Evolutionary conservation across 2,888 invertebrate genomes (phyloP), one percentile per base, ranked within the genome.

Genomic region (Acheta domesticus): DNA sequence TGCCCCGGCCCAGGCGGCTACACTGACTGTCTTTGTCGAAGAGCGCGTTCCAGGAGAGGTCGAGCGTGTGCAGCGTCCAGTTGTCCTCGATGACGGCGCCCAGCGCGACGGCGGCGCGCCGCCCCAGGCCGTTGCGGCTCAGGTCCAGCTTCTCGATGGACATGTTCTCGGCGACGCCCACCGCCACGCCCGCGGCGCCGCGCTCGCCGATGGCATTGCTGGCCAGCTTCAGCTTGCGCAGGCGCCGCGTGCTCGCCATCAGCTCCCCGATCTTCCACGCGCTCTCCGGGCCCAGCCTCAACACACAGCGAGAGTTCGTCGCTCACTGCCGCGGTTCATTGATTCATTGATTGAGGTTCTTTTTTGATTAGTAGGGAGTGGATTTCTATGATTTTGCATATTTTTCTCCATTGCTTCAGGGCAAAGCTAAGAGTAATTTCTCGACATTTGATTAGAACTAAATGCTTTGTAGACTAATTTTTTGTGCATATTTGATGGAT

Each of bases 131-230:
- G 48, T 79, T 79, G 36, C 76, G 76, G 23, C 79, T 79, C n/a
- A 79, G 49, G 50, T 76, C 50, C n/a, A 79, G 76, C 49, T 62
- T 50, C 76, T 49, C 73, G 49, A 79, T 76, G 21, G 79, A 49
- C 20, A 20, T 76, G 62, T 79, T 79, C n/a, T 49, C 49, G 12
- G n/a, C 20, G n/a, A 79, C 1, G 8, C 50, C 79, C 19, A 19
- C 14, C 11, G 23, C 50, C 49, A 79, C 23, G 36, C 19, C 79
- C 20, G 49, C 62, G 48, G 76, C 73, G n/a, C 76, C 79, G 21
- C 76, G 76, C 14, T 79, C 79, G 16, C 76, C 79, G 50, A 79
- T 48, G 21, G 49, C 36, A 23, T 79, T 79, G 73, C 79, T 73
- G 48, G 76, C 73, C 20, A 79, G 62, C 21, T 62, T 50, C n/a